Evolutionary conservation across 1,140 invertebrate genomes (phyloP).

Genomic region (Drosophila azteca): DNA sequence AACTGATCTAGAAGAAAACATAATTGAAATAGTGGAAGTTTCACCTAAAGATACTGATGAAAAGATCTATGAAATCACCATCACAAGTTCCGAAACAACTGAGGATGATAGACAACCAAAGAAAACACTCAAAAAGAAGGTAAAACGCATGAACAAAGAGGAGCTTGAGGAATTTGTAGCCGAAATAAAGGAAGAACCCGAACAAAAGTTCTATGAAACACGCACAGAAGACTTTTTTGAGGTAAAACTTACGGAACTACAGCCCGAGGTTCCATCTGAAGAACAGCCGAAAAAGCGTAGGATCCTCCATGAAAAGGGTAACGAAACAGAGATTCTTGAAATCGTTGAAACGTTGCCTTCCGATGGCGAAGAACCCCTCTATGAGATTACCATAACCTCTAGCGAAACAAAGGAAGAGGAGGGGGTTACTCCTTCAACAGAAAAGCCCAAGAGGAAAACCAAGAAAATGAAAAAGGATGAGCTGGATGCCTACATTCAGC

Average conservation of each 20-base stretch:
- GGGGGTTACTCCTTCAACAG: slow-evolving; percentile 42
- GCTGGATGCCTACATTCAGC: slow-evolving; percentile 77
- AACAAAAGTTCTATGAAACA: slow-evolving; percentile 63
- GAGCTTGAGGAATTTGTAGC: slow-evolving; percentile 72
- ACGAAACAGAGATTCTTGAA: slow-evolving; percentile 70
- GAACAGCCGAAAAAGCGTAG: slow-evolving; percentile 62
- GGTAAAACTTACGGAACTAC: slow-evolving; percentile 70
- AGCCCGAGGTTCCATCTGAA: slow-evolving; percentile 56
- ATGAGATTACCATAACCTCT: slow-evolving; percentile 75
- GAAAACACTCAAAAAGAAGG: slow-evolving; percentile 64
- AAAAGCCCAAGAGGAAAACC: slow-evolving; percentile 51
- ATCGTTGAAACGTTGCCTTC: slow-evolving; percentile 60
- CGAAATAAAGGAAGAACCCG: slow-evolving; percentile 60
- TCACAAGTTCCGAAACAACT: slow-evolving; percentile 55
- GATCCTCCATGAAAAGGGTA: slow-evolving; percentile 65
- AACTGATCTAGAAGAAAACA: slow-evolving; percentile 79
- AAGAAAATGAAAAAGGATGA: slow-evolving; percentile 77
- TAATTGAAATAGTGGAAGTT: slow-evolving; percentile 82
- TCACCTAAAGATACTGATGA: slow-evolving; percentile 65
- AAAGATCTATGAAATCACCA: slow-evolving; percentile 55
- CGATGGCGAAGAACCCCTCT: slow-evolving; percentile 70
- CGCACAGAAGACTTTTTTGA: slow-evolving; percentile 64
- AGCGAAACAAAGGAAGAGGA: slow-evolving; percentile 43
- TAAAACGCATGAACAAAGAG: slow-evolving; percentile 68
- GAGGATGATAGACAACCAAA: slow-evolving; percentile 39